Evolutionary conservation across 2,113 vertebrate genomes (phyloP).

Genomic region (Prochilodus magdalenae): DNA sequence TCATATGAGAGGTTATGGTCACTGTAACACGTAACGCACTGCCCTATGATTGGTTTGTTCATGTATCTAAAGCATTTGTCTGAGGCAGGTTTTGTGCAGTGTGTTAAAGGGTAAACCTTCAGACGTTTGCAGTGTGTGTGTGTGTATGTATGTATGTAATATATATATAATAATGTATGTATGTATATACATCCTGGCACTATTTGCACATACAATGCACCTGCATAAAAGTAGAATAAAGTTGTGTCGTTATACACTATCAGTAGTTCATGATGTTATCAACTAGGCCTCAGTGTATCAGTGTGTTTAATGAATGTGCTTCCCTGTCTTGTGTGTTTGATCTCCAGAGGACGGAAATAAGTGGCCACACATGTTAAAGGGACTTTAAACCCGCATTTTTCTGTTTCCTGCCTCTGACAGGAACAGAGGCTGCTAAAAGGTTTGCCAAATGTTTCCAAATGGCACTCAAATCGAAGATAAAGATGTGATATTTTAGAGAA

Average conservation of each 20-base stretch:
- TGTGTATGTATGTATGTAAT: too few species aligned
- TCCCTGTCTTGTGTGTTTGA: neutral
- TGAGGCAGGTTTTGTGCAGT: neutral
- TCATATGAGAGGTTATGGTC: neutral
- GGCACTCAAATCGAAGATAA: neutral
- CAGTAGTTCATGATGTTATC: neutral
- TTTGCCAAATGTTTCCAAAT: neutral
- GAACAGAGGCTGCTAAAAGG: neutral
- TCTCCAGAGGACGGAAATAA: neutral
- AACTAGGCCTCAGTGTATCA: neutral
- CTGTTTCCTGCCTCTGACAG: neutral
- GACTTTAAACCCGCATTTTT: slow-evolving; percentile 5
- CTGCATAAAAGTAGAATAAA: neutral
- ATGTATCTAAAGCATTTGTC: too few species aligned
- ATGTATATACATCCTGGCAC: too few species aligned
- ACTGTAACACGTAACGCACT: too few species aligned
- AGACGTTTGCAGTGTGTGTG: neutral
- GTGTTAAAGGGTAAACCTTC: neutral
- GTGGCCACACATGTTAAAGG: slow-evolving; percentile 3
- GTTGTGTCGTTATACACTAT: neutral
- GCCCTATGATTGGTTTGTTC: too few species aligned
- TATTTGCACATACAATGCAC: neutral
- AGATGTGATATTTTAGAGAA: neutral
- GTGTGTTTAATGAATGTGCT: slow-evolving; percentile 2
- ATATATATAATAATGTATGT: too few species aligned